A percentile compares a stretch with the other conserved stretches of the same genome.
These are phyloP conservation scores for Lasioglossum calceatum DNA, from an alignment of 2,888 invertebrate genomes.

Conservation along the genomic window DNA sequence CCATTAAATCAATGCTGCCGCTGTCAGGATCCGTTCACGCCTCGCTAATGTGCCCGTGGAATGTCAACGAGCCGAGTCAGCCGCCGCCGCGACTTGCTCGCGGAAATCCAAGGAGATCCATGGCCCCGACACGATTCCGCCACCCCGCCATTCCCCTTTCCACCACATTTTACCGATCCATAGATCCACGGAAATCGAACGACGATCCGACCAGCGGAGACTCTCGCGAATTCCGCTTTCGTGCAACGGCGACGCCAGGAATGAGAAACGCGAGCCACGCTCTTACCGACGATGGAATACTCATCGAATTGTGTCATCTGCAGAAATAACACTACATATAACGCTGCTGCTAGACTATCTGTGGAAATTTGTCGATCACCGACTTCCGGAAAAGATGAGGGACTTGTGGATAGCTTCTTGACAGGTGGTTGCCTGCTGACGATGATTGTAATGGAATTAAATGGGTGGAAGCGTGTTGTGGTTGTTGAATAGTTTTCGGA, in stretches of 20 bases:
- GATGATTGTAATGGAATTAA: background rate
- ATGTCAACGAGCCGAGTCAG: constrained; percentile 68
- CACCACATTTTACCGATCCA: background rate
- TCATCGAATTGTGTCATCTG: background rate
- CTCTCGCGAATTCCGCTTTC: background rate
- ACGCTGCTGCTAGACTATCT: background rate
- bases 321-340: background rate
- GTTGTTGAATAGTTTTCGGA: background rate
- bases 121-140: background rate
- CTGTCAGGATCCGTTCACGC: constrained; percentile 82
- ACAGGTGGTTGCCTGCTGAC: background rate
- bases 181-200: background rate
- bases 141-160: background rate
- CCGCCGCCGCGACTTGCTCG: constrained; percentile 26
- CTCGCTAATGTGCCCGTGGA: constrained; percentile 78
- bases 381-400: background rate
- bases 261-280: background rate
- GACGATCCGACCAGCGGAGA: background rate
- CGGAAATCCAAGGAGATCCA: constrained; percentile 25
- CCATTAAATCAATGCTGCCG: constrained; percentile 83
- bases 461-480: background rate
- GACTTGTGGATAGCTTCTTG: background rate
- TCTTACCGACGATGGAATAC: background rate
- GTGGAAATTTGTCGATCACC: background rate
- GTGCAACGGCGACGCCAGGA: background rate